Evolutionary conservation across 2,113 vertebrate species (phyloP), one percentile per base, ranked within the genome.

Genomic region (Pollachius pollachius): DNA sequence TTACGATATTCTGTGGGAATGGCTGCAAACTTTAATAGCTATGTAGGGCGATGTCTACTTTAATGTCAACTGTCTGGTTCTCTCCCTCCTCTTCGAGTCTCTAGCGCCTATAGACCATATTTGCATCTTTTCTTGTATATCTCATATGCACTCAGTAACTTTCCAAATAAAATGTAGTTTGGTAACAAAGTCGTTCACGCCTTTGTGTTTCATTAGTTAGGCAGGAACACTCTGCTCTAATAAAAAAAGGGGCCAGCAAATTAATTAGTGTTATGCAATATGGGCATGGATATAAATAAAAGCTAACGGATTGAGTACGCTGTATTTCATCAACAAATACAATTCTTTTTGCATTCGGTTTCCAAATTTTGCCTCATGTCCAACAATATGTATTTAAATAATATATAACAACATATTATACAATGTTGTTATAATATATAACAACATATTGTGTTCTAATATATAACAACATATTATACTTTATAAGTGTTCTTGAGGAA

Each of bases 321-420:
- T 64, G 30, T 19, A 69, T 80, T 75, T 67, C 82, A 85, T 77
- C 79, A 80, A 78, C 77, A 82, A 85, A 85, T 75, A 68, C 62
- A 66, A 82, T 80, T 82, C 78, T 71, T 72, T 68, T 71, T 72
- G 34, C 9, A 16, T 17, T 34, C 30, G 56, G 62, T 48, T 16
- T 70, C 21, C 58, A n/a, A n/a, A 34, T 34, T 5, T 34, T 34
- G 30, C 6, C 6, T 34, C 30, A 2, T 23, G 23, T 23, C 23
- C 23, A 23, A 48, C 64, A 5, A 65, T 30, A 15, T 30, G 2
- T 23, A 23, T 34, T n/a, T 8, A 34, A 34, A 34, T 7, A 34
- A 34, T 34, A 34, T 34, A 7, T 3, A 34, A 34, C 30, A 34
- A 34, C 30, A 34, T 34, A 34, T 5, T 34, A 3, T 4, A 34